phyloP scores from a whole-genome alignment of 2,888 invertebrate genomes.

The Brachypalpus laphriformis region DNA sequence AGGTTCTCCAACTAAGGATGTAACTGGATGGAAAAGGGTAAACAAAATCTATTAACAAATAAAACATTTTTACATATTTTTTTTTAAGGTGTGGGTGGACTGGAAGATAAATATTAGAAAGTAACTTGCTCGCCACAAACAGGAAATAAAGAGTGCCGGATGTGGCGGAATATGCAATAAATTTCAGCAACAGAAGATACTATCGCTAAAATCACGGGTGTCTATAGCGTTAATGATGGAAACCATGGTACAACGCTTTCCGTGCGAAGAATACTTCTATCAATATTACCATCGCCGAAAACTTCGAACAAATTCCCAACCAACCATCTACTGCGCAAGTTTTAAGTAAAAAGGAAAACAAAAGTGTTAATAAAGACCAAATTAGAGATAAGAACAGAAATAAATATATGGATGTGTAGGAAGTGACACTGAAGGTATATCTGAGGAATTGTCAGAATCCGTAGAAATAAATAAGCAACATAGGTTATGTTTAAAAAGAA shows the following conservation, averaged over 20 bases:
- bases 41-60: neutral
- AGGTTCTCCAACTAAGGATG: neutral
- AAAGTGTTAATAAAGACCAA: neutral
- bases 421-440: too few species aligned
- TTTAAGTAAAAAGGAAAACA: neutral
- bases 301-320: neutral
- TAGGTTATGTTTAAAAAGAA: neutral
- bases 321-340: neutral
- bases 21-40: neutral
- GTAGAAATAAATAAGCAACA: neutral
- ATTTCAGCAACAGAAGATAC: conserved; percentile 4
- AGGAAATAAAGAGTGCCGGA: neutral
- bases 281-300: neutral
- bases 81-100: neutral
- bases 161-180: neutral
- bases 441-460: neutral
- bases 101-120: too few species aligned
- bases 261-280: neutral
- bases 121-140: neutral
- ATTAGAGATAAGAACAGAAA: neutral
- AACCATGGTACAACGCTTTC: conserved; percentile 9
- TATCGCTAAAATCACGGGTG: neutral
- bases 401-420: neutral
- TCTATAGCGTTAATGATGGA: neutral
- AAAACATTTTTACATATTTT: neutral